Evolutionary conservation across 2,113 vertebrate genomes (phyloP).

Genomic region (Panurus biarmicus): DNA sequence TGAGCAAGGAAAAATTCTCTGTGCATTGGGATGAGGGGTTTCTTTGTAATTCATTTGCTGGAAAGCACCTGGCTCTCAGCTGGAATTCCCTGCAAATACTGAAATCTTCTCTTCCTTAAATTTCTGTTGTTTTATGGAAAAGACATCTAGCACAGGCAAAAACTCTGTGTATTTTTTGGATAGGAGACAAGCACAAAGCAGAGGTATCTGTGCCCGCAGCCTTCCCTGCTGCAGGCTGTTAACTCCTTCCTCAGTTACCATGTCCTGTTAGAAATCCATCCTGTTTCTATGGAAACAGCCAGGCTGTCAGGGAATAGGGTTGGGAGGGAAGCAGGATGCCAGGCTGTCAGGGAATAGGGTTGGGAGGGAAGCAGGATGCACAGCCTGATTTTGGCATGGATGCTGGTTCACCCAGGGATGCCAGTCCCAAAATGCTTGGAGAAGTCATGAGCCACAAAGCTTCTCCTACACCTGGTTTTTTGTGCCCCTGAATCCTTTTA

Average conservation of each 20-base stretch:
- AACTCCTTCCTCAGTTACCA: not conserved
- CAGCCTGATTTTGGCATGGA: not conserved
- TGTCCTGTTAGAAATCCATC: not conserved
- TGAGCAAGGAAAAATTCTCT: not conserved
- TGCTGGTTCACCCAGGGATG: not conserved
- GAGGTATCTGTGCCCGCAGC: not conserved
- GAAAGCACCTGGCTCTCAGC: not conserved
- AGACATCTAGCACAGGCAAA: not conserved
- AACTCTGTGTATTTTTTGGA: not conserved
- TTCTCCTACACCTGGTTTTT: not conserved
- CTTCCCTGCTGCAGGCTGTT: not conserved
- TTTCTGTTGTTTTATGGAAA: not conserved
- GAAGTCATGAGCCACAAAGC: rapidly evolving
- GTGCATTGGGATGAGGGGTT: not conserved
- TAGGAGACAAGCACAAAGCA: not conserved
- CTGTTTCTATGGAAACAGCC: conserved; percentile 27
- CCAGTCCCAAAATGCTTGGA: not conserved
- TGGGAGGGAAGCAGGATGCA: not conserved
- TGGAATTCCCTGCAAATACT: not conserved
- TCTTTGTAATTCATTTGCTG: not conserved
- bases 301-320: not conserved
- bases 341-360: not conserved
- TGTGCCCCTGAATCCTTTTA: not conserved
- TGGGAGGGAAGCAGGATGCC: not conserved
- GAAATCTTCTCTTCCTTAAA: not conserved